Evolutionary conservation across 2,888 invertebrate genomes (phyloP), one percentile per base, ranked within the genome.

Genomic region (Leptopilina drosophilae): DNA sequence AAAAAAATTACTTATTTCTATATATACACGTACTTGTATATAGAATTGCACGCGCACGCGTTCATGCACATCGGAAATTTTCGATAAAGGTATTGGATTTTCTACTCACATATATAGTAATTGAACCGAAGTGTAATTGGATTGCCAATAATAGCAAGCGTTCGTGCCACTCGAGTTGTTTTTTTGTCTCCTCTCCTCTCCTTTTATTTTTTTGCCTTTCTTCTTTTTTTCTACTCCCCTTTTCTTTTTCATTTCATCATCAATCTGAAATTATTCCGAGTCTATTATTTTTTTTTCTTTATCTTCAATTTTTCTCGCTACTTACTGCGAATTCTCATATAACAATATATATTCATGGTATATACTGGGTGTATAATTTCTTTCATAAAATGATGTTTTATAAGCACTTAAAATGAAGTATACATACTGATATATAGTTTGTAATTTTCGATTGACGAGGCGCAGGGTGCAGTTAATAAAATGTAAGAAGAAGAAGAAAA

Each of bases 91-190:
- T 80, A 77, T 79, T 78, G 77, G 80, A 78, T 78, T 80, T 78
- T 73, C 80, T 81, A 76, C 64, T 49, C 42, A 81, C 83, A 81
- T 49, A 49, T 49, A 49, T 82, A 80, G 83, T 83, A 83, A 83
- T 83, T 83, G 82, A 83, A 82, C 79, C 79, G 79, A 83, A 49
- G 75, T 80, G 83, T 83, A 83, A 83, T 83, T 83, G 80, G 82
- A 83, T 82, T 82, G 83, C 81, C 82, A 79, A 80, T 82, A 82
- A 83, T 83, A 80, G 80, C 81, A 77, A 81, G 69, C 77, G 33
- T 79, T 78, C 78, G 53, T 75, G 78, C 81, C 78, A 77, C 77
- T 67, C 66, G 65, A 69, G 78, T 79, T 33, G 53, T 49, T 53
- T 69, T 64, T 26, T 73, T 64, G 56, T 26, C 75, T 42, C 49